Evolutionary conservation across 2,113 vertebrate genomes (phyloP), one percentile per base, ranked within the genome.

Genomic region (Bambusicola thoracicus): DNA sequence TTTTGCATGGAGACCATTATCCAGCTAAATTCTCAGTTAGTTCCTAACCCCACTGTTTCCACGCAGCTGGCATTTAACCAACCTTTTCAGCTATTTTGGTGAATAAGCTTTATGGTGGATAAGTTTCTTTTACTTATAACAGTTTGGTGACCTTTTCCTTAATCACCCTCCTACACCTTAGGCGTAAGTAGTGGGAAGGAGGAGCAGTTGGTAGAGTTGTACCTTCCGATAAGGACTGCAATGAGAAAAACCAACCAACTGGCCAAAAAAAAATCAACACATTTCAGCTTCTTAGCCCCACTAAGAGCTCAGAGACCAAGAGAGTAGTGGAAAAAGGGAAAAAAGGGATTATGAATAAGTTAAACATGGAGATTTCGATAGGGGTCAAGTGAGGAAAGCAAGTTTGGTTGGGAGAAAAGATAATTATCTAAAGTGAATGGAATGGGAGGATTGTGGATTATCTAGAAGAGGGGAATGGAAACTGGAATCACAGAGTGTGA

Each of bases 131-230:
- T 72, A 70, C 41, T 63, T 67, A 34, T 8, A 63, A 74, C 89
- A 82, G 59, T 89, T 92, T 84, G 40, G 43, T 84, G 77, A 75
- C 69, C 56, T 87, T 93, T 85, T 68, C 66, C 32, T 84, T 92
- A 56, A 91, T 81, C 66, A 72, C 40, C 32, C 19, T 75, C 38
- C 51, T 48, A 22, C 27, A 68, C 51, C 67, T 90, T 0, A 70
- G 84, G 46, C 2, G 0, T 40, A 32, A 86, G 41, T 7, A 66
- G 41, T 7, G 34, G 29, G 16, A 84, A 38, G 17, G 12, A 78
- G 46, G 41, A 86, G 3, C 16, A 44, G 43, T 1, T 20, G 8
- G 59, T 44, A 43, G 48, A 78, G 73, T 8, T 6, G 13, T 8
- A 25, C 2, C 12, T 72, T 41, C 8, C 51, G n/a, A 36, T 53